Percentiles rank a stretch among this genome's conserved stretches.
phyloP scores from a whole-genome alignment of 1,140 invertebrate species.

The Zaprionus africanus region DNA sequence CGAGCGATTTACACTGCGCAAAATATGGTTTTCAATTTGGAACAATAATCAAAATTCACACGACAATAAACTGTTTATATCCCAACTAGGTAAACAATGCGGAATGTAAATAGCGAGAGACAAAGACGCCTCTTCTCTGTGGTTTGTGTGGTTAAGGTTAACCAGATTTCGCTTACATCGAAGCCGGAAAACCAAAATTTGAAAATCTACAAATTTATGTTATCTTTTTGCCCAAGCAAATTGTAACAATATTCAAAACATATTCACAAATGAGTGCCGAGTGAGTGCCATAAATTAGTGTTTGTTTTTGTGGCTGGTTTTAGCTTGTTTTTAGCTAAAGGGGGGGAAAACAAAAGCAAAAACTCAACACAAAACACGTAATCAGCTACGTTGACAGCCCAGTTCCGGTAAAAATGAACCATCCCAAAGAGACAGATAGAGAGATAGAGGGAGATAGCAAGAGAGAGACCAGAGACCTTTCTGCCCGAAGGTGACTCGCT shows the following conservation, averaged over 20 bases:
- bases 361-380: constrained; percentile 29
- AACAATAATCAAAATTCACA: constrained; percentile 53
- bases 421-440: constrained; percentile 7
- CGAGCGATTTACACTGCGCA: constrained; percentile 29
- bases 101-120: constrained; percentile 29
- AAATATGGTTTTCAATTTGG: constrained; percentile 22
- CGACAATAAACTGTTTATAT: constrained; percentile 46
- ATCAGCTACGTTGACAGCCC: constrained; percentile 43
- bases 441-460: not conserved
- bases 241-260: constrained; percentile 62
- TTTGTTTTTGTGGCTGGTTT: constrained; percentile 34
- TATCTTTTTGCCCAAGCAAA: constrained; percentile 55
- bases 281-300: constrained; percentile 53
- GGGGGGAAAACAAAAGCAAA: constrained; percentile 32
- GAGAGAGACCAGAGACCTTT: not conserved
- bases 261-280: constrained; percentile 31
- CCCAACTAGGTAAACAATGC: constrained; percentile 29
- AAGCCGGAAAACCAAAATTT: constrained; percentile 57
- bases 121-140: constrained; percentile 18
- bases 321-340: constrained; percentile 30
- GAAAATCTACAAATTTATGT: constrained; percentile 9
- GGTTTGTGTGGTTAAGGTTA: constrained; percentile 58
- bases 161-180: constrained; percentile 58
- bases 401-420: constrained; percentile 48
- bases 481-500: constrained; percentile 45